Evolutionary conservation across 2,113 vertebrate species (phyloP), one percentile per base, ranked within the genome.

Genomic region (Panthera leo): DNA sequence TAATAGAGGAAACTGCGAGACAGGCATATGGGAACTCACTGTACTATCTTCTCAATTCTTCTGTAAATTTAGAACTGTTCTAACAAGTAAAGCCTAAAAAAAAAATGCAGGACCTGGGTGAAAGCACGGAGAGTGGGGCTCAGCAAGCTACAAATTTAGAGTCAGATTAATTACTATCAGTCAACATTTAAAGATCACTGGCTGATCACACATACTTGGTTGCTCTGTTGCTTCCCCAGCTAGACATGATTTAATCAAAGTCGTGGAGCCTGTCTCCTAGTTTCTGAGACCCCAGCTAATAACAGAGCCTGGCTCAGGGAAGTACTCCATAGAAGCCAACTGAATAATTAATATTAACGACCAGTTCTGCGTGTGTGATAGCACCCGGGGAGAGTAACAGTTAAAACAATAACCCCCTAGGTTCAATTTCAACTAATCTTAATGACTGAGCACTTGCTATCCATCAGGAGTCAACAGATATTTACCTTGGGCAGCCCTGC

Each of bases 341-440:
- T 79, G 58, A 68, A 65, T 91, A 94, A 93, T 85, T 45, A 78
- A 76, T 79, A 84, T 83, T 79, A 92, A 80, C 2, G n/a, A 79
- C 23, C 75, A 84, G 73, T 84, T 93, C 75, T 93, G 75, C 10
- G 34, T 63, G 12, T 65, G 51, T 42, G 71, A 83, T 70, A 76
- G 91, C 65, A 36, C 78, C 58, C 7, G 5, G 29, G 63, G 85
- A 73, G 45, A 98, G 67, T 4, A 65, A 31, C 61, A 29, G 91
- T 94, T 94, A 89, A 97, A 90, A 93, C 83, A 84, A n/a, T 61
- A 73, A 63, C 61, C 39, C 58, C 63, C 16, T 53, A 34, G 58
- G 89, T 87, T 96, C n/a, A 19, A 18, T 89, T 89, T 89, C 87
- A 94, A 89, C 84, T 76, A 73, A 93, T 91, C 65, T 91, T 96